A percentile compares a stretch with the other conserved stretches of the same genome.
These are phyloP conservation scores for Suricata suricatta DNA, from an alignment of 2,113 vertebrate species.

Conservation along the genomic window DNA sequence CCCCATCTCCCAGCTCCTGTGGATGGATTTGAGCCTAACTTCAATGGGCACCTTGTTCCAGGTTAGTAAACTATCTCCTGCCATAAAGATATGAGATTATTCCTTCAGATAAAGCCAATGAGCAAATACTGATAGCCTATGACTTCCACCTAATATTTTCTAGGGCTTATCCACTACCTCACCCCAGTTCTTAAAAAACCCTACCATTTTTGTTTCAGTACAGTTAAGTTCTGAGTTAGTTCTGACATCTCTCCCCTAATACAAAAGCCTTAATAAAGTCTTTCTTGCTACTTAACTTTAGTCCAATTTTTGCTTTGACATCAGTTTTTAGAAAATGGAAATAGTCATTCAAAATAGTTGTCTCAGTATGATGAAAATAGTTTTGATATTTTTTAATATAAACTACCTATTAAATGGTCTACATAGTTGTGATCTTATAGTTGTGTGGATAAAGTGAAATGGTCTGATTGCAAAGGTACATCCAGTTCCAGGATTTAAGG, in stretches of 20 bases:
- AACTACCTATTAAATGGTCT: slow-evolving; percentile 32
- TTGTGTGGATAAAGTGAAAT: not conserved
- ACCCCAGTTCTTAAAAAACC: not conserved
- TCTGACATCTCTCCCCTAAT: not conserved
- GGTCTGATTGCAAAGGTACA: slow-evolving; percentile 45
- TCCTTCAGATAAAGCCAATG: not conserved
- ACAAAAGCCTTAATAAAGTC: not conserved
- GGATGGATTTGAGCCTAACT: not conserved
- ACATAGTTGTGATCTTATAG: slow-evolving; percentile 10
- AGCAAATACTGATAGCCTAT: not conserved
- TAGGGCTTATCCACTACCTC: not conserved
- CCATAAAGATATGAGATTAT: not conserved
- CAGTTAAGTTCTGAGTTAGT: not conserved
- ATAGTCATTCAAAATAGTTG: not conserved
- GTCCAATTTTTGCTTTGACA: not conserved
- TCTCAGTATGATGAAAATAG: not conserved
- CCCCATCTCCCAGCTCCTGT: not conserved
- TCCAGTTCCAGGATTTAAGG: slow-evolving; percentile 18
- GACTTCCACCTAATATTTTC: not conserved
- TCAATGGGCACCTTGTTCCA: not conserved
- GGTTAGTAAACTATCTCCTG: not conserved
- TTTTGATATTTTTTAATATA: slow-evolving; percentile 35
- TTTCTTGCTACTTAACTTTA: not conserved
- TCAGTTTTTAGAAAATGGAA: slow-evolving; percentile 37
- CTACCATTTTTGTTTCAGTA: not conserved